Evolutionary conservation across 37 sponge, comb jelly and placozoan genomes (phyloP).

Genomic region (Agelas oroides): DNA sequence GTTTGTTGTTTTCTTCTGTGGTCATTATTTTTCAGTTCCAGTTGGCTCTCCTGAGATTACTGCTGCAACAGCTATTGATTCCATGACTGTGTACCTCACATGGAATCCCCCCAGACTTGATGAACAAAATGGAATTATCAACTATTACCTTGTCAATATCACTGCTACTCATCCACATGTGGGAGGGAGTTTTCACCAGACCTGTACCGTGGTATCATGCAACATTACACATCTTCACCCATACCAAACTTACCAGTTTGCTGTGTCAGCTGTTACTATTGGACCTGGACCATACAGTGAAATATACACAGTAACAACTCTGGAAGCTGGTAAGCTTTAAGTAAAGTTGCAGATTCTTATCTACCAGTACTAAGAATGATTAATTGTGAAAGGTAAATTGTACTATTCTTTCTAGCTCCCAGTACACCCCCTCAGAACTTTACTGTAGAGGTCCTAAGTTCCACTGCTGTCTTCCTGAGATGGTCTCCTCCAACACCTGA

Average conservation of each 20-base stretch:
- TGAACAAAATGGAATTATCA: slow-evolving; percentile 35
- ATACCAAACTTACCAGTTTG: slow-evolving; percentile 28
- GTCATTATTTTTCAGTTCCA: no score
- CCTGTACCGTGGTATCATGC: background rate
- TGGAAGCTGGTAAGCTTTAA: slow-evolving; percentile 42
- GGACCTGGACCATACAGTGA: slow-evolving; percentile 39
- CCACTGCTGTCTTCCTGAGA: background rate
- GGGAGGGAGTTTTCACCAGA: background rate
- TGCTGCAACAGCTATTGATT: background rate
- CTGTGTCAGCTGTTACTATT: slow-evolving; percentile 32
- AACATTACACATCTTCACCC: slow-evolving; percentile 20
- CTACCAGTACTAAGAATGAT: no score
- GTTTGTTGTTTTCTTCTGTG: no score
- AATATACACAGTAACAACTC: background rate
- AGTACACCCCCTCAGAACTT: no score
- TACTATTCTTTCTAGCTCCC: no score
- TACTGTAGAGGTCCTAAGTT: no score
- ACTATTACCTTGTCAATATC: slow-evolving; percentile 4
- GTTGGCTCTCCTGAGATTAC: no score
- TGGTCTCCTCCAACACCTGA: no score
- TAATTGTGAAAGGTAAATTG: no score
- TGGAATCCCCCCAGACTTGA: slow-evolving; percentile 30
- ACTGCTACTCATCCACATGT: no score
- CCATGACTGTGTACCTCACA: background rate
- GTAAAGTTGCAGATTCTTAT: no score